Percentiles rank a stretch among this genome's conserved stretches.
Evolutionary conservation across 2,888 invertebrate species (phyloP).

Genomic region (Pyrocoelia pectoralis): DNA sequence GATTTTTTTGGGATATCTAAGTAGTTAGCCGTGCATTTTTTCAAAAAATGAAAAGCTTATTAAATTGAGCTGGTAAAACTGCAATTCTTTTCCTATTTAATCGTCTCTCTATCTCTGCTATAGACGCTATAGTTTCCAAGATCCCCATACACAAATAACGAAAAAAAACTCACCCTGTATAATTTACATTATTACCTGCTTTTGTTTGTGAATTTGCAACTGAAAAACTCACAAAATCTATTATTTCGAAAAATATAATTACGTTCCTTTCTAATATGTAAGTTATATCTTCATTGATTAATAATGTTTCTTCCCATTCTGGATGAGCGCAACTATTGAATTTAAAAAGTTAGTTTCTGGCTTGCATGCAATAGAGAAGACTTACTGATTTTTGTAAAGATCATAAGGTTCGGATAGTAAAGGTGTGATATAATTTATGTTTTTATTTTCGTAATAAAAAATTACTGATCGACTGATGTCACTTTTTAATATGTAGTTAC

Average conservation of each 20-base stretch:
- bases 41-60: no score
- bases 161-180: no score
- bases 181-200: conserved; percentile 26
- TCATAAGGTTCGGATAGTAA: conserved; percentile 69
- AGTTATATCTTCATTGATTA: conserved; percentile 67
- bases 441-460: conserved; percentile 60
- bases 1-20: no score
- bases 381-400: conserved; percentile 65
- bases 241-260: conserved; percentile 60
- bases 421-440: conserved; percentile 63
- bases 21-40: no score
- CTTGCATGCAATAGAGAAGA: no score
- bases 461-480: conserved; percentile 60
- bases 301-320: conserved; percentile 71
- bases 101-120: no score
- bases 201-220: conserved; percentile 35
- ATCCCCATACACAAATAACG: no score
- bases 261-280: conserved; percentile 52
- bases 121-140: no score
- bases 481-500: conserved; percentile 63
- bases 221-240: conserved; percentile 54
- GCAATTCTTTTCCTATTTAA: no score
- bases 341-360: conserved; percentile 11
- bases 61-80: no score
- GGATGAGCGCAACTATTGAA: conserved; percentile 56